These are phyloP conservation scores for Holothuria leucospilota DNA, from an alignment of 53 echinoderm and acorn worm species.

Conservation along the genomic window DNA sequence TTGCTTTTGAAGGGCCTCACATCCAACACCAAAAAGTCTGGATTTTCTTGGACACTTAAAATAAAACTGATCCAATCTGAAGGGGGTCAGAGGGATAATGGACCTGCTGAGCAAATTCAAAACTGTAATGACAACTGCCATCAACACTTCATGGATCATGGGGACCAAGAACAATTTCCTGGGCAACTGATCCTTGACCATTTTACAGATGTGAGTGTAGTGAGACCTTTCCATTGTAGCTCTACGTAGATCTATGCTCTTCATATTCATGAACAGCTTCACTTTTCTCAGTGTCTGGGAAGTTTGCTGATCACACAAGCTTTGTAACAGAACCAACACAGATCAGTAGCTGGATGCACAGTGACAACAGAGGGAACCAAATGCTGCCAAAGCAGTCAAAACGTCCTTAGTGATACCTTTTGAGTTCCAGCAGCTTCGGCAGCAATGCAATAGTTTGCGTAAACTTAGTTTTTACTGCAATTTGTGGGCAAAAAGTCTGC, in stretches of 20 bases:
- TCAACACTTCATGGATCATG: background rate
- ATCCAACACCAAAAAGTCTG: background rate
- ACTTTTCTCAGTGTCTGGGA: no score
- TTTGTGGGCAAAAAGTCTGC: no score
- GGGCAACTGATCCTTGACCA: conserved; percentile 14
- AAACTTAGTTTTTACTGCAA: no score
- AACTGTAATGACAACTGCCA: conserved; percentile 5
- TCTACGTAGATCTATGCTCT: background rate
- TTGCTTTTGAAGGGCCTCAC: background rate
- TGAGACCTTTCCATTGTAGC: conserved; percentile 33
- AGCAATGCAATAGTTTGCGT: no score
- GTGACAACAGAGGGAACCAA: conserved; percentile 39
- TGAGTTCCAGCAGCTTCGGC: conserved; percentile 20
- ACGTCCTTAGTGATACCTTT: conserved; percentile 36
- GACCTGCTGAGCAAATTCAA: background rate
- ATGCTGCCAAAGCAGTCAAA: conserved; percentile 26
- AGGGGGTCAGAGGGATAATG: background rate
- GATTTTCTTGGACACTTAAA: background rate
- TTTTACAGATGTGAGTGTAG: conserved; percentile 23
- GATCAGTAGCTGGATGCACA: conserved; percentile 33
- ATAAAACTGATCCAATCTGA: background rate
- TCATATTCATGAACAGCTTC: background rate
- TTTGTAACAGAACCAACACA: no score
- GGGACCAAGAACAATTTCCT: background rate
- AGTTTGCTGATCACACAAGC: no score